These are phyloP conservation scores for Alligator sinensis DNA, from an alignment of 2,113 vertebrate species.

Conservation along the genomic window DNA sequence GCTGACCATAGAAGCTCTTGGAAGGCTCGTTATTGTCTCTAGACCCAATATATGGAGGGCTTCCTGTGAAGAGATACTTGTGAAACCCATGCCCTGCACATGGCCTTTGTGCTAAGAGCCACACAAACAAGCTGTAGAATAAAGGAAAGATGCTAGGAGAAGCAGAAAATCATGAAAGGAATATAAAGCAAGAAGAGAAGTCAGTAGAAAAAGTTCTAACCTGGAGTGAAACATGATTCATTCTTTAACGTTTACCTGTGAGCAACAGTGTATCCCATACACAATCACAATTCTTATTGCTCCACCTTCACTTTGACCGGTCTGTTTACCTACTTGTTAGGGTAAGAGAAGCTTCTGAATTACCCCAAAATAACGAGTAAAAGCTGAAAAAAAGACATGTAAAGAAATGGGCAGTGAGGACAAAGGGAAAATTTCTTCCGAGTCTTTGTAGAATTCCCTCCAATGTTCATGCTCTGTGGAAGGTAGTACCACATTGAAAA, in stretches of 20 bases:
- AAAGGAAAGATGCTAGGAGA: background rate
- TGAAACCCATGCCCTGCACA: background rate
- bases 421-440: background rate
- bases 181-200: background rate
- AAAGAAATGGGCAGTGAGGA: background rate
- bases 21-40: background rate
- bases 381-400: background rate
- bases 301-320: background rate
- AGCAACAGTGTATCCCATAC: background rate
- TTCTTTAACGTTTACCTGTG: background rate
- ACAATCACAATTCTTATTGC: background rate
- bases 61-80: background rate
- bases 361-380: background rate
- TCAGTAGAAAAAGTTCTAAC: background rate
- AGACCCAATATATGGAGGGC: background rate
- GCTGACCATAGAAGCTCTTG: background rate
- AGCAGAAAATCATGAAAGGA: background rate
- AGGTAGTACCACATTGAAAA: background rate
- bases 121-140: background rate
- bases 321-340: background rate
- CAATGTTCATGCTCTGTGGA: background rate
- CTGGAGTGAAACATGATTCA: background rate
- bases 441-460: background rate
- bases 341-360: background rate
- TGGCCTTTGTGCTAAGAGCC: background rate